Evolutionary conservation across 1,140 invertebrate genomes (phyloP), one percentile per base, ranked within the genome.

Genomic region (Phthorimaea operculella): DNA sequence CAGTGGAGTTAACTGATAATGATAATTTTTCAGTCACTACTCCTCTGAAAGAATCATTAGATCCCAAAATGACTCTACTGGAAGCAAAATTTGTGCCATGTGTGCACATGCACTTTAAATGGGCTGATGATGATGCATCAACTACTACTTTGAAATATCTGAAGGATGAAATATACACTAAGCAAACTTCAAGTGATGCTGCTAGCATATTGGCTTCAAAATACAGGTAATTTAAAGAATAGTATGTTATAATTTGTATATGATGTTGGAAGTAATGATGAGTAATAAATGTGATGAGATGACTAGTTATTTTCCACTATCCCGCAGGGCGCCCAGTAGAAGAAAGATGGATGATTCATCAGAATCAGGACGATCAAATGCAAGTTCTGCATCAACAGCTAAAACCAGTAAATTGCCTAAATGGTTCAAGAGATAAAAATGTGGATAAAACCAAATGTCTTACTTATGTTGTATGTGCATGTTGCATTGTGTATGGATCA

Each of bases 21-120:
- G 11, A 42, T n/a, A 8, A n/a, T 11, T 70, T 85, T 77, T 49
- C 62, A 94, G 92, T 92, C 85, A 91, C 90, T 50, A 89, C 92
- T 17, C 93, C 94, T 12, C 91, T 94, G 28, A 93, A 92, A 79
- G 88, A 86, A 61, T 82, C 89, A 49, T 76, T 94, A 16, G 74
- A 88, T 45, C 70, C 87, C 15, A 73, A 87, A 33, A 83, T 80
- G 57, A 88, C 87, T 34, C 79, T 94, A 45, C 68, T 92, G 39
- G 90, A 93, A 70, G 85, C 90, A 36, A 89, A 89, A 69, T 90
- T 93, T 73, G 91, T 94, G 12, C 93, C 93, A 21, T 90, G 90
- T 63, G 91, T 92, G 28, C 86, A 92, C 28, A 72, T 95, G 64
- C 90, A 95, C 78, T 94, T 94, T 51, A 82, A 80, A 64, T 82